Percentiles rank a stretch among this genome's conserved stretches.
Conservation (phyloP, 2,888 invertebrate genomes). For the Auanema sp. region DNA sequence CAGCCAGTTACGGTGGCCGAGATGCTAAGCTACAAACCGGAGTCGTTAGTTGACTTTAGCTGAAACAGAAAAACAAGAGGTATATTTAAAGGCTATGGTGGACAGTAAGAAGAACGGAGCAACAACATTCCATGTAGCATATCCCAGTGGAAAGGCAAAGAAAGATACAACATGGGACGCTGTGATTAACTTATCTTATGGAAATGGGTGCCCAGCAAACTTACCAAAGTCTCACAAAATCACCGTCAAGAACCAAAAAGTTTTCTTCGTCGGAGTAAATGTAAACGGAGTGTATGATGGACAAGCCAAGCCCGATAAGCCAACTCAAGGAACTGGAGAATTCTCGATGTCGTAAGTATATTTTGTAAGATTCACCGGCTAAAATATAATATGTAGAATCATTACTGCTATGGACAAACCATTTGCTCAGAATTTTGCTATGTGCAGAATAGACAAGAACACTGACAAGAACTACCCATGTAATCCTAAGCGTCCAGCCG, state of each 20-base stretch:
- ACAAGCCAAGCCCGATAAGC: constrained; percentile 36
- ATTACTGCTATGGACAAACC: constrained; percentile 31
- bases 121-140: background rate
- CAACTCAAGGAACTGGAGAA: constrained; percentile 54
- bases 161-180: constrained; percentile 13
- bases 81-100: too few species aligned
- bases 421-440: constrained; percentile 44
- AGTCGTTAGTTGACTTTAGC: too few species aligned
- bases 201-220: constrained; percentile 8
- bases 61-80: too few species aligned
- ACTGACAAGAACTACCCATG: constrained; percentile 32
- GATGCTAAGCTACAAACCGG: too few species aligned
- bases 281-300: constrained; percentile 29
- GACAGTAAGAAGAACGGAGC: too few species aligned
- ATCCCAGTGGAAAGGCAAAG: background rate
- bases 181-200: constrained; percentile 15
- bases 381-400: constrained; percentile 26
- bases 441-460: constrained; percentile 39
- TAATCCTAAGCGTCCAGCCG: constrained; percentile 47
- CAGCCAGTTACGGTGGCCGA: constrained; percentile 9
- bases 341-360: constrained; percentile 42
- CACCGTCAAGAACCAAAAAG: constrained; percentile 17
- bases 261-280: constrained; percentile 32
- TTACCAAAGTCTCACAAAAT: background rate
- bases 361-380: background rate